Evolutionary conservation across 2,888 invertebrate genomes (phyloP), one percentile per base, ranked within the genome.

Genomic region (Drosophila phalerata): DNA sequence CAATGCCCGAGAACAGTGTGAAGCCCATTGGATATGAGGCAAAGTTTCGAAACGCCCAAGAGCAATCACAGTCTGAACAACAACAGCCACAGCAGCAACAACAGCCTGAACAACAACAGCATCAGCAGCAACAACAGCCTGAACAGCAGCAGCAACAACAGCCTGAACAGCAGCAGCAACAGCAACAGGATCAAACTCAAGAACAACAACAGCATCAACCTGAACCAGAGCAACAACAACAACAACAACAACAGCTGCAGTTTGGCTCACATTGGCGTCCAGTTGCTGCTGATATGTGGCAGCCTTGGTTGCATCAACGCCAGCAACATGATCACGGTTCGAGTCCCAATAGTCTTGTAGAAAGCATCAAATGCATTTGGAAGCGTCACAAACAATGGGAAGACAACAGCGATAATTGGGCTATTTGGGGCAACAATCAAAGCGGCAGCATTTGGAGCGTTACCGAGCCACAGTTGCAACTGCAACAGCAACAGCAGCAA

Each of bases 1-100:
- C 40, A 10, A 10, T 34, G 9, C 51, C 63, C 0, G 38, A 51
- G 13, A 17, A 25, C 42, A 15, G 8, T 10, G 5, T 78, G 13
- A 73, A 65, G n/a, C 79, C 79, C 9, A 74, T 79, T 43, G 82
- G 79, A 17, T 74, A 64, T 58, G 79, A 79, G 57, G 45, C 47
- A 37, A 73, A 57, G 25, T 40, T 22, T 40, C 69, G 51, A 30
- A 30, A 13, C 8, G 34, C 13, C 5, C 37, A 34, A 13, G 42
- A 42, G 17, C 19, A 37, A 25, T 10, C 17, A 5, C n/a, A 15
- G 13, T 3, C 19, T 4, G 13, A 13, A 6, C 40, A 55, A 1
- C 34, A 13, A 6, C 40, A 55, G 1, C 34, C 17, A 3, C 28
- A 17, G n/a, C 32, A 47, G n/a, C 57, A 48, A 11, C 15, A 32